Conservation (phyloP, 2,888 invertebrate genomes). For the Heliconius hortense region DNA sequence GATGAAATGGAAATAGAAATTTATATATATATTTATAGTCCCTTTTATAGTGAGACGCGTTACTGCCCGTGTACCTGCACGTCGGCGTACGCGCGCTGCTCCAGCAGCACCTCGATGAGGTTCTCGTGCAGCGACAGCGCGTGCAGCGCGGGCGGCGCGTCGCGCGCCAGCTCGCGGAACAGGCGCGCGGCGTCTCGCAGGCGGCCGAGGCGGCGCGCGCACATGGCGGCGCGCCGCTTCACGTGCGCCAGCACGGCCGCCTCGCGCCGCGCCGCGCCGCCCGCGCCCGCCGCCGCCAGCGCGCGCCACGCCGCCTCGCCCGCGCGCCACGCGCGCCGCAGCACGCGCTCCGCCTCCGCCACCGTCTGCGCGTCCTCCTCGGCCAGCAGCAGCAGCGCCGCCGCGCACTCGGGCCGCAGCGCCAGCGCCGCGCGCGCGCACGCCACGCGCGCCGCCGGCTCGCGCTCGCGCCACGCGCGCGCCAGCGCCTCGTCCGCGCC, state of each 20-base stretch:
- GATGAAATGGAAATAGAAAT: too few relatives aligned
- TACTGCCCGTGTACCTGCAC: constrained; percentile 85
- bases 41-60: too few relatives aligned
- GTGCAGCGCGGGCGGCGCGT: constrained; percentile 96
- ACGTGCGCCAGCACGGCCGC: constrained; percentile 98
- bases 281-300: constrained; percentile 90
- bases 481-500: constrained; percentile 84
- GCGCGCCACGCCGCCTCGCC: constrained; percentile 94
- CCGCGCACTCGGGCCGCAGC: constrained; percentile 94
- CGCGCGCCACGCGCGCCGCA: constrained; percentile 95
- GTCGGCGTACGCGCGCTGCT: constrained; percentile 98
- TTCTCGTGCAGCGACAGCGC: constrained; percentile 95
- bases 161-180: constrained; percentile 97
- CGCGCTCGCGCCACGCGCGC: constrained; percentile 97
- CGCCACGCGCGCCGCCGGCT: constrained; percentile 91
- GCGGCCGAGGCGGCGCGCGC: constrained; percentile 95
- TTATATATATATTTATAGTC: too few relatives aligned
- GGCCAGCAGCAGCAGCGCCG: constrained; percentile 96
- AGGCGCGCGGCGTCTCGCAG: constrained; percentile 97
- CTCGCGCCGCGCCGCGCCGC: constrained; percentile 93
- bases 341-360: constrained; percentile 58
- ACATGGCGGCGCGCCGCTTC: constrained; percentile 97
- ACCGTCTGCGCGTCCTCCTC: constrained; percentile 98
- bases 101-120: constrained; percentile 95
- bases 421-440: constrained; percentile 77